Percentiles rank a stretch among this genome's conserved stretches.
Conservation (phyloP, 2,888 invertebrate species). For the Aphidius colemani region DNA sequence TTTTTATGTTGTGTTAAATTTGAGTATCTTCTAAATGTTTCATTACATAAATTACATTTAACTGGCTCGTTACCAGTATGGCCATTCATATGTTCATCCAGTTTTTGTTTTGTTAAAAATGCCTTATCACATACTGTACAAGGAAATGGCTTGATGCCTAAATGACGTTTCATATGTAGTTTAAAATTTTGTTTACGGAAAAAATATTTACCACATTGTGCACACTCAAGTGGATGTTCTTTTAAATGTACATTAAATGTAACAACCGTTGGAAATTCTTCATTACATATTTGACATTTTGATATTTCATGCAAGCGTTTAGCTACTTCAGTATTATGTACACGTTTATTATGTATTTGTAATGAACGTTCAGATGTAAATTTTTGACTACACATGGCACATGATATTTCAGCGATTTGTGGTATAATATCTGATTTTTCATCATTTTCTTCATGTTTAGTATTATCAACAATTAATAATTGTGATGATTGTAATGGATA, state of each 20-base stretch:
- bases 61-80: slow-evolving; percentile 82
- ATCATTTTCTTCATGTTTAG: slow-evolving; percentile 46
- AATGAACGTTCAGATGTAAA: slow-evolving; percentile 54
- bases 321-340: slow-evolving; percentile 49
- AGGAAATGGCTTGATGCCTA: slow-evolving; percentile 75
- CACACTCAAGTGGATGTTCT: slow-evolving; percentile 81
- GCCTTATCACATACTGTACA: slow-evolving; percentile 82
- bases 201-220: slow-evolving; percentile 81
- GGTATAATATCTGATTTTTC: slow-evolving; percentile 47
- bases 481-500: slow-evolving; percentile 52
- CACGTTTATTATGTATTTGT: slow-evolving; percentile 53
- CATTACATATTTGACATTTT: slow-evolving; percentile 69
- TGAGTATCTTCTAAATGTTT: slow-evolving; percentile 80
- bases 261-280: slow-evolving; percentile 71
- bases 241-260: slow-evolving; percentile 76
- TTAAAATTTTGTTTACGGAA: slow-evolving; percentile 75
- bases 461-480: slow-evolving; percentile 41
- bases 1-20: slow-evolving; percentile 85
- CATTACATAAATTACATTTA: slow-evolving; percentile 80
- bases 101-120: slow-evolving; percentile 81
- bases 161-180: slow-evolving; percentile 78
- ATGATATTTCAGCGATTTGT: slow-evolving; percentile 48
- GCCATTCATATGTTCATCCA: slow-evolving; percentile 80
- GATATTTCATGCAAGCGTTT: slow-evolving; percentile 56
- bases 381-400: slow-evolving; percentile 52